Conservation (phyloP, 2,888 invertebrate species). For the Polydesmus complanatus region DNA sequence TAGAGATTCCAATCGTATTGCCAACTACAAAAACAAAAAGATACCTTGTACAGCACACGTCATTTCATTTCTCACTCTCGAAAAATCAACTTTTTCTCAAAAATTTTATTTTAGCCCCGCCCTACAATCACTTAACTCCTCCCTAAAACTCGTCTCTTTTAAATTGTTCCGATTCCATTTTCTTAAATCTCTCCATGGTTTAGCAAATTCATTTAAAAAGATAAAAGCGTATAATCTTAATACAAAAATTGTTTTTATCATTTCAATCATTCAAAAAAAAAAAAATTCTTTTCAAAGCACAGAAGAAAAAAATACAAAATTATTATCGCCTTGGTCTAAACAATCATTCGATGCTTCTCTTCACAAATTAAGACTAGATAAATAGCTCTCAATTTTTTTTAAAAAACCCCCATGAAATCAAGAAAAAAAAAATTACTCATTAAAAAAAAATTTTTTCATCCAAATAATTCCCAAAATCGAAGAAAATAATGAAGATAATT, state of each 20-base stretch:
- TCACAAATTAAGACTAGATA: slow-evolving; percentile 13
- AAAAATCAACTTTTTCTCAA: too few species aligned
- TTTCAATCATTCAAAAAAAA: too few species aligned
- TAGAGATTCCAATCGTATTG: background rate
- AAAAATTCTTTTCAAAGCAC: background rate
- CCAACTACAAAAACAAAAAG: background rate
- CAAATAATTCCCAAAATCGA: background rate
- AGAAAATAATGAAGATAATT: background rate
- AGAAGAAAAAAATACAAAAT: background rate
- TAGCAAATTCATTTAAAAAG: background rate
- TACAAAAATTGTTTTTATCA: too few species aligned
- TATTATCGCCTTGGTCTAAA: background rate
- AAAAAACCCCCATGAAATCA: background rate
- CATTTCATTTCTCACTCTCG: too few species aligned
- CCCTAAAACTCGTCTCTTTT: background rate
- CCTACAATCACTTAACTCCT: background rate
- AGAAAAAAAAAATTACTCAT: background rate
- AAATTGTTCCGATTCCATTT: background rate
- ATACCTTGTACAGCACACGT: background rate
- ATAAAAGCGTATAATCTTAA: background rate
- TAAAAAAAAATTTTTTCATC: slow-evolving; percentile 1
- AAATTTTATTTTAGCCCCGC: too few species aligned
- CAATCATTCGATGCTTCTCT: background rate
- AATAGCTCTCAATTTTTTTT: slow-evolving; percentile 5
- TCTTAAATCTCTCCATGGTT: background rate